A percentile compares a stretch with the other conserved stretches of the same genome.
phyloP scores from a whole-genome alignment of 2,888 invertebrate species.

The Hypena proboscidalis region DNA sequence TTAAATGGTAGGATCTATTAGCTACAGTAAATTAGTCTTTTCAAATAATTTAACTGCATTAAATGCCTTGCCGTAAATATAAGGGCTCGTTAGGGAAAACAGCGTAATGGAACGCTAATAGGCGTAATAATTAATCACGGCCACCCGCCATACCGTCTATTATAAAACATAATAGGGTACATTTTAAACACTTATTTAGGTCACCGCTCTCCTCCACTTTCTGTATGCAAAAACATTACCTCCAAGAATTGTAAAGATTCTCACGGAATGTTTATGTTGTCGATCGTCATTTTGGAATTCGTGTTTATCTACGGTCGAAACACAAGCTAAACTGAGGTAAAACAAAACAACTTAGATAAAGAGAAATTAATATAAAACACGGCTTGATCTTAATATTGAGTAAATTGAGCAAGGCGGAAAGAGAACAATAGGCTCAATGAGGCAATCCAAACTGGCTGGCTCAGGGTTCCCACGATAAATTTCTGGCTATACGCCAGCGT shows the following conservation, averaged over 20 bases:
- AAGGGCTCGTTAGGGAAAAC: slow-evolving; percentile 23
- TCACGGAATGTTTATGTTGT: slow-evolving; percentile 2
- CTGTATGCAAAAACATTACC: not conserved
- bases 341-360: slow-evolving; percentile 36
- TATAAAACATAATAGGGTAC: slow-evolving; percentile 15
- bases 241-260: slow-evolving; percentile 11
- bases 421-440: slow-evolving; percentile 59
- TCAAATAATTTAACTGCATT: slow-evolving; percentile 1
- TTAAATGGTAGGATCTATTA: no score
- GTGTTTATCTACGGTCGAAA: slow-evolving; percentile 11
- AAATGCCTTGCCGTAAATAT: slow-evolving; percentile 6
- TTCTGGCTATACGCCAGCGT: slow-evolving; percentile 63
- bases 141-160: slow-evolving; percentile 17
- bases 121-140: slow-evolving; percentile 35
- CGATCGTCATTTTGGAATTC: slow-evolving; percentile 3
- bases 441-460: slow-evolving; percentile 61
- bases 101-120: slow-evolving; percentile 34
- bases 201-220: slow-evolving; percentile 17
- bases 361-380: slow-evolving; percentile 45
- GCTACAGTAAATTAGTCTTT: slow-evolving; percentile 1
- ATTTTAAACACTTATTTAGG: slow-evolving; percentile 25
- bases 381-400: slow-evolving; percentile 34
- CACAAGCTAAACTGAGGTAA: slow-evolving; percentile 20
- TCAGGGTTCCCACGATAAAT: slow-evolving; percentile 55
- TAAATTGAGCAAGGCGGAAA: slow-evolving; percentile 44